A percentile compares a stretch with the other conserved stretches of the same genome.
Evolutionary conservation across 2,113 vertebrate genomes (phyloP).

Genomic region (Heloderma charlesbogerti): DNA sequence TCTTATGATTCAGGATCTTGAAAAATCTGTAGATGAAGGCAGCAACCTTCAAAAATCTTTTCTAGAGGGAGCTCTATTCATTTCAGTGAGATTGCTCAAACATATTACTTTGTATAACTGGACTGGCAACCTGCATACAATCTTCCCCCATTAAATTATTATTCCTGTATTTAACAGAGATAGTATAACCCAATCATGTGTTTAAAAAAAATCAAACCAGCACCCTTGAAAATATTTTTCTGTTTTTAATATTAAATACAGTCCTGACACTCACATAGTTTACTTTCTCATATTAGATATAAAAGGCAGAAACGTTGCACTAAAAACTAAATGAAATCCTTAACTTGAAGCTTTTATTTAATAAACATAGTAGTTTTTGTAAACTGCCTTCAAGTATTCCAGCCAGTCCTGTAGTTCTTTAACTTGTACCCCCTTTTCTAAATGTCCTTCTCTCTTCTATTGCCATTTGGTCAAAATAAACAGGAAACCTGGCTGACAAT

Average conservation of each 20-base stretch:
- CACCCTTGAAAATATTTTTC: background rate
- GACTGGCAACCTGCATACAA: background rate
- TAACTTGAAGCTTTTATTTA: constrained; percentile 29
- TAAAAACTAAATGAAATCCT: constrained; percentile 23
- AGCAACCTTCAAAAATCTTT: background rate
- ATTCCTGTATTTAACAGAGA: background rate
- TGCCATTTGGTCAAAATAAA: constrained; percentile 20
- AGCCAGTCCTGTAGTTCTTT: background rate
- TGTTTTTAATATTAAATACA: constrained; percentile 21
- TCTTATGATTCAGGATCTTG: background rate
- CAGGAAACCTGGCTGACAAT: constrained; percentile 14
- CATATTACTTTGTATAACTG: background rate
- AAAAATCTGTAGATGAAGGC: background rate
- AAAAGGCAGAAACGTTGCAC: background rate
- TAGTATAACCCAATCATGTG: background rate
- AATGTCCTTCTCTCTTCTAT: constrained; percentile 2
- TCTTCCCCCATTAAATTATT: background rate
- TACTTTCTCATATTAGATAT: constrained; percentile 18
- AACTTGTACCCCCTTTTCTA: constrained; percentile 12
- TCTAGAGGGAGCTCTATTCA: background rate
- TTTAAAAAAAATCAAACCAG: background rate
- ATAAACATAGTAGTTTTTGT: constrained; percentile 30
- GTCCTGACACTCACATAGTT: constrained; percentile 2
- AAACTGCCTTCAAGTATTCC: constrained; percentile 30
- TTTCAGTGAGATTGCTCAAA: background rate